These are phyloP conservation scores for Mus minutoides DNA, from an alignment of 2,797 vertebrate genomes.

Conservation along the genomic window DNA sequence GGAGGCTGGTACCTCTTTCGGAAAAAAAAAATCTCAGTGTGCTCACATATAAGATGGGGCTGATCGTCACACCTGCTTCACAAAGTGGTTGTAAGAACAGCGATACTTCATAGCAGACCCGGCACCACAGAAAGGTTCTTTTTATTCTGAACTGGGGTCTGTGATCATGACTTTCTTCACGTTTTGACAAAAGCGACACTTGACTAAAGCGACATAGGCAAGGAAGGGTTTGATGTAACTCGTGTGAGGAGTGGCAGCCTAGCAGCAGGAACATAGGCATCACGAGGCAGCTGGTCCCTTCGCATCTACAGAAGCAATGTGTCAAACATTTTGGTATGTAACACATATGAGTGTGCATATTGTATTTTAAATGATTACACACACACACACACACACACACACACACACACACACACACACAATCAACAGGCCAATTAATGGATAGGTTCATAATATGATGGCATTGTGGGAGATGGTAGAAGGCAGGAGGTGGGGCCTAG, in stretches of 20 bases:
- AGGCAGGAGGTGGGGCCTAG: neutral
- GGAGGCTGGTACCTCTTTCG: too few species aligned
- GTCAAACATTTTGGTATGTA: constrained; percentile 44
- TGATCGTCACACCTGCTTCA: neutral
- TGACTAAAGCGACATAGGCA: neutral
- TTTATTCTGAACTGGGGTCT: neutral
- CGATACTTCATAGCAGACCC: neutral
- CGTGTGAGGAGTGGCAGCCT: neutral
- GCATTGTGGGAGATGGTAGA: neutral
- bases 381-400: neutral
- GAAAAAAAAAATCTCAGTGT: neutral
- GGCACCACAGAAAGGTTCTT: neutral
- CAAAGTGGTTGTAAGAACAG: neutral
- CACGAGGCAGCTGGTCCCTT: neutral
- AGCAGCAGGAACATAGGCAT: neutral
- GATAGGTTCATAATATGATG: neutral
- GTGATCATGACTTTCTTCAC: neutral
- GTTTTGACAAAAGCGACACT: neutral
- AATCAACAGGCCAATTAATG: neutral
- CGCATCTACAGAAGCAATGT: neutral
- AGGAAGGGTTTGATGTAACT: neutral
- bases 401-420: neutral
- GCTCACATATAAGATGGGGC: neutral
- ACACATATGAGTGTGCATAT: neutral
- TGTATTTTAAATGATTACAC: constrained; percentile 20